phyloP scores from a whole-genome alignment of 2,113 vertebrate species.

The Tragelaphus scriptus region DNA sequence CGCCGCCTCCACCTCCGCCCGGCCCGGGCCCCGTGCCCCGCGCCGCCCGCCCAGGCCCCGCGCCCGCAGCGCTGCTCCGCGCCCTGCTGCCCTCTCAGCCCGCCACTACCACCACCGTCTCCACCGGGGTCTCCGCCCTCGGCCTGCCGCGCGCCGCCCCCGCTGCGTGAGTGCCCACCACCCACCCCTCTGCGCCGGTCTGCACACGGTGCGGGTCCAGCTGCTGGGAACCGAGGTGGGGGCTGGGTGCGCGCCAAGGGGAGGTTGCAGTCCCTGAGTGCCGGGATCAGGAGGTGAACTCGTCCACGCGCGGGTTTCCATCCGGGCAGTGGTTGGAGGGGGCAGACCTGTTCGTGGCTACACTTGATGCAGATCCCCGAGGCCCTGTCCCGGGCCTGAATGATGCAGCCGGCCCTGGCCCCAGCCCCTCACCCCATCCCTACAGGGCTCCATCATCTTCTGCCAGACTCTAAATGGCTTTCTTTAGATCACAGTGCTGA shows the following conservation, averaged over 20 bases:
- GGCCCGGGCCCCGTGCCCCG: conserved; percentile 69
- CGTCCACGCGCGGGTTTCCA: background rate
- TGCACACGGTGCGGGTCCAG: background rate
- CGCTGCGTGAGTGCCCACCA: conserved; percentile 79
- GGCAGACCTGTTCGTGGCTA: background rate
- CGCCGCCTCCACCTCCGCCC: conserved; percentile 84
- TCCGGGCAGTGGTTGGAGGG: background rate
- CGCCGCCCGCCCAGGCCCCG: conserved; percentile 79
- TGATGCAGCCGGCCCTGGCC: background rate
- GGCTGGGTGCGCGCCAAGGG: background rate
- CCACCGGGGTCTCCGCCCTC: conserved; percentile 87
- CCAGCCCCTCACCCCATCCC: background rate
- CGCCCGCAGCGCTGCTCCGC: conserved; percentile 93
- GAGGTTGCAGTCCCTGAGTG: background rate
- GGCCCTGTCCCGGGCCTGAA: background rate
- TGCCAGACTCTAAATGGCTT: background rate
- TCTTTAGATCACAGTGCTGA: background rate
- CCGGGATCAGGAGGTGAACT: no score
- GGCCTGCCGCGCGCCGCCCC: conserved; percentile 92
- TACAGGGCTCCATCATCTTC: background rate
- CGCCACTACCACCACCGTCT: conserved; percentile 54
- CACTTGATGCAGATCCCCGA: no score
- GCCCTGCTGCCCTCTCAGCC: conserved; percentile 90
- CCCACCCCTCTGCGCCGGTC: accelerated
- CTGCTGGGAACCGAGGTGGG: background rate